Base-by-base conservation (phyloP, 2,888 invertebrate species). In the Zeuzera pyrina region DNA sequence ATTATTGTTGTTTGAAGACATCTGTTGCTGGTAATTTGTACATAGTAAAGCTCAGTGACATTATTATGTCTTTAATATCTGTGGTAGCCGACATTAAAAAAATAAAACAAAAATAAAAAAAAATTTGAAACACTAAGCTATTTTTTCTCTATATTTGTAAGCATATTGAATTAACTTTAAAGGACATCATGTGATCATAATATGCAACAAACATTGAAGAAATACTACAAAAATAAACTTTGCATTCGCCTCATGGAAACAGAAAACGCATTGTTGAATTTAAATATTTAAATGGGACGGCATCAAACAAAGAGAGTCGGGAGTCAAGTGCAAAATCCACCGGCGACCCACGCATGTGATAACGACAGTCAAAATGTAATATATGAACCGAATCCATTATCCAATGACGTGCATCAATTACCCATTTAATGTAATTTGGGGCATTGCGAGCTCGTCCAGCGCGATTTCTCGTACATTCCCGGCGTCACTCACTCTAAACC, bases 361-460 rank as follows among this genome's bases (percentile, higher is more conserved):
- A 50, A 61, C 60, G 61, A 67, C 64, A 58, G 57, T 66, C 66
- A 62, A 66, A 63, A 68, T 67, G 58, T 70, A 61, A 69, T 66
- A 69, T 64, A 74, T 65, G 66, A 70, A 67, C 66, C 60, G 67
- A 73, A 70, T 73, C 77, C 79, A 83, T 83, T 83, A 83, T 81
- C 67, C 83, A 83, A 81, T 83, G 79, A 83, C 72, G 72, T 78
- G 64, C 66, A 69, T 66, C 83, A 78, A 83, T 83, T 83, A 83
- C 83, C 83, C 78, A 81, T 79, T 83, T 78, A 77, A 70, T 73
- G 71, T 69, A 76, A 83, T 81, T 81, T 66, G 83, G 83, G 78
- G 54, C 81, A 83, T 81, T 60, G 71, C 69, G 61, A 57, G 60
- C 59, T 56, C 52, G 68, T 73, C 72, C 74, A 63, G 61, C 53